These are phyloP conservation scores for Timema podura DNA, from an alignment of 2,888 invertebrate species.

Conservation along the genomic window DNA sequence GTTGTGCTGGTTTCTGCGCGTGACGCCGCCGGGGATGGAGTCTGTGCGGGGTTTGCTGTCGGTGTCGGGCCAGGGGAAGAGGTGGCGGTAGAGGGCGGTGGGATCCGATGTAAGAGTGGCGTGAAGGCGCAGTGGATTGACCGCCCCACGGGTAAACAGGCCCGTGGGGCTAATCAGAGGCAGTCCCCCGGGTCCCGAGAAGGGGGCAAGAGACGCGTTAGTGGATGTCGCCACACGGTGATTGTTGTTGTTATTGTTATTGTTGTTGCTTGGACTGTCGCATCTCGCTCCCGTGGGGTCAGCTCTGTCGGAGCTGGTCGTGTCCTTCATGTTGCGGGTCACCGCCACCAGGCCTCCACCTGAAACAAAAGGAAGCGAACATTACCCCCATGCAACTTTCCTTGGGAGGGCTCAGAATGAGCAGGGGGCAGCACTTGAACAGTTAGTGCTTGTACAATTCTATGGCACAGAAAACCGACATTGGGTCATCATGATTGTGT, in stretches of 20 bases:
- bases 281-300: slow-evolving; percentile 48
- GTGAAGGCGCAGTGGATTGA: slow-evolving; percentile 23
- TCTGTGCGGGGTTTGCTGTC: neutral
- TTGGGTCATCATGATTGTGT: no score
- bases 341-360: slow-evolving; percentile 10
- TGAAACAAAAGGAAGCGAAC: neutral
- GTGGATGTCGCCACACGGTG: neutral
- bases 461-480: no score
- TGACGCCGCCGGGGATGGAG: neutral
- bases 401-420: no score
- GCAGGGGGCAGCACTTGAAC: no score
- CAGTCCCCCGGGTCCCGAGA: slow-evolving; percentile 44
- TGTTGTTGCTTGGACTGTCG: slow-evolving; percentile 31
- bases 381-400: no score
- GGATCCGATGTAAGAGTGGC: slow-evolving; percentile 21
- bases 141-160: neutral
- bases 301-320: slow-evolving; percentile 44
- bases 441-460: no score
- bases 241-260: neutral
- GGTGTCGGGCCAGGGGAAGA: slow-evolving; percentile 19
- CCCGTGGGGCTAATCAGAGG: slow-evolving; percentile 40
- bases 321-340: slow-evolving; percentile 1
- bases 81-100: slow-evolving; percentile 21
- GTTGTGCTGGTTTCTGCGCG: neutral
- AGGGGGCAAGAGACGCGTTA: neutral